Percentiles rank a stretch among this genome's conserved stretches.
Evolutionary conservation across 1,140 invertebrate species (phyloP).

Genomic region (Drosophila simulans): DNA sequence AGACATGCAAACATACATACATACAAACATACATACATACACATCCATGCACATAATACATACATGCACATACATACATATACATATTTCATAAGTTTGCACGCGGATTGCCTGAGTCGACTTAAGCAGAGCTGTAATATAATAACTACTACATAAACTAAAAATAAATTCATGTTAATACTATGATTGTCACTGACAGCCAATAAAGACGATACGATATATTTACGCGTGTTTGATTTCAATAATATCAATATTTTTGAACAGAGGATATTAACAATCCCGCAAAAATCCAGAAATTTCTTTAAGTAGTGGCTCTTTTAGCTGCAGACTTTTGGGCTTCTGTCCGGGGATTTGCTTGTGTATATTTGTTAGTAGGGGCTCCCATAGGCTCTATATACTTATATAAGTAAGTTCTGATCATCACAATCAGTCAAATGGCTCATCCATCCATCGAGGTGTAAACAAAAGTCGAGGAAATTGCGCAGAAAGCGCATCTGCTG

Average conservation of each 20-base stretch:
- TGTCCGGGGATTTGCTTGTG: too few species aligned
- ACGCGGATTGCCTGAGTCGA: slow-evolving; percentile 13
- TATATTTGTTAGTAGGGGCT: too few species aligned
- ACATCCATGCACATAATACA: not conserved
- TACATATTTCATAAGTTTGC: slow-evolving; percentile 15
- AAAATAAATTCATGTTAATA: slow-evolving; percentile 11
- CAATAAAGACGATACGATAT: slow-evolving; percentile 22
- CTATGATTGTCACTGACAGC: slow-evolving; percentile 18
- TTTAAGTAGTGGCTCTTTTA: too few species aligned
- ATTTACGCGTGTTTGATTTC: not conserved
- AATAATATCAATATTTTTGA: too few species aligned
- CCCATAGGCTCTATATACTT: too few species aligned
- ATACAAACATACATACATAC: not conserved
- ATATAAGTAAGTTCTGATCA: too few species aligned
- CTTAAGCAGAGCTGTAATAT: slow-evolving; percentile 30
- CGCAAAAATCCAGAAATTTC: too few species aligned
- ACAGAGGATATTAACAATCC: too few species aligned
- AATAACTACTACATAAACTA: not conserved
- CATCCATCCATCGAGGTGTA: not conserved
- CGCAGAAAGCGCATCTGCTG: slow-evolving; percentile 1
- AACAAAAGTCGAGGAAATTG: not conserved
- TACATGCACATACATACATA: not conserved
- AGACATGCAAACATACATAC: too few species aligned
- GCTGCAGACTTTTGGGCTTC: too few species aligned
- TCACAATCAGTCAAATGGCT: too few species aligned